phyloP scores from a whole-genome alignment of 2,888 invertebrate genomes.

The Dendrolimus houi region DNA sequence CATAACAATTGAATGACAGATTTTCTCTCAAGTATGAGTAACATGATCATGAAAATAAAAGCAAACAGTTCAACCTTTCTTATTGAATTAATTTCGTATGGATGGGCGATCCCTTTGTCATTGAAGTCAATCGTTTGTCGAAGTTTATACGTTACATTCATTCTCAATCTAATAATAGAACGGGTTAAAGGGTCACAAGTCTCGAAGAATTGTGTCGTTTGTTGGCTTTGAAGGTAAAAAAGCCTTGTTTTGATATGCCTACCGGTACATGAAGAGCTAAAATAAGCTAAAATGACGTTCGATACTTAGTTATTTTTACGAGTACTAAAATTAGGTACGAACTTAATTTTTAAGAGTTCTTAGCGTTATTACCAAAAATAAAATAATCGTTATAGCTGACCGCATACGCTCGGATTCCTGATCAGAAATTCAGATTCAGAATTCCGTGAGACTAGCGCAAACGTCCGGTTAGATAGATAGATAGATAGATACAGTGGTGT shows the following conservation, averaged over 20 bases:
- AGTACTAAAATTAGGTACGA: too few species aligned
- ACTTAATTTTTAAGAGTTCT: too few species aligned
- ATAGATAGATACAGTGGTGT: too few species aligned
- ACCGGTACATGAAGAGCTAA: constrained; percentile 31
- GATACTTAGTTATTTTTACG: too few species aligned
- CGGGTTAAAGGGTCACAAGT: constrained; percentile 42
- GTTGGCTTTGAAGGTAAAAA: constrained; percentile 17
- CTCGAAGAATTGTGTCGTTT: constrained; percentile 22
- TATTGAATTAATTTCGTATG: constrained; percentile 61
- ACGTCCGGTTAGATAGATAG: too few species aligned
- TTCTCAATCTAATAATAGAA: constrained; percentile 55
- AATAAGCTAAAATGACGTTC: too few species aligned
- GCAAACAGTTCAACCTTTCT: constrained; percentile 45
- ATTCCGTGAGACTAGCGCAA: too few species aligned
- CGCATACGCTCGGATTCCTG: too few species aligned
- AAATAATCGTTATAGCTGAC: too few species aligned
- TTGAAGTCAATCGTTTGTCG: constrained; percentile 55
- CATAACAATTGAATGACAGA: constrained; percentile 12
- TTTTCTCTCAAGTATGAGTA: constrained; percentile 14
- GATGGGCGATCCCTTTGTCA: constrained; percentile 50
- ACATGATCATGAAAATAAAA: constrained; percentile 27
- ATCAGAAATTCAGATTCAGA: too few species aligned
- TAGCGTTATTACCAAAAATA: too few species aligned
- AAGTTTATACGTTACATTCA: constrained; percentile 54
- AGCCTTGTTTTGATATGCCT: constrained; percentile 33